Evolutionary conservation across 2,113 vertebrate species (phyloP).

Genomic region (Oriolus oriolus): DNA sequence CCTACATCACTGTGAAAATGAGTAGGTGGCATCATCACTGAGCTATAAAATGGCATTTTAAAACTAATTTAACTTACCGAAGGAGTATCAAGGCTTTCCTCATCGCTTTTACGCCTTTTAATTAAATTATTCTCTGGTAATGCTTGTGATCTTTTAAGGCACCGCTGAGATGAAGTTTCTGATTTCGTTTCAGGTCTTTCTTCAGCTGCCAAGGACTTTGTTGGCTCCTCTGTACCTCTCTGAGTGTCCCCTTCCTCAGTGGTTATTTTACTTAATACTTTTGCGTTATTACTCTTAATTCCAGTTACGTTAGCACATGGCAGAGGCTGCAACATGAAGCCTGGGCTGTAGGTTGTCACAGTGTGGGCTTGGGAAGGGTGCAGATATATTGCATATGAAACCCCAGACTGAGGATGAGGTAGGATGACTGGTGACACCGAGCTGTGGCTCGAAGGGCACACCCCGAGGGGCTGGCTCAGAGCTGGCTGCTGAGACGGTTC

Average conservation of each 20-base stretch:
- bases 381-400: conserved; percentile 82
- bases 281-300: conserved; percentile 4
- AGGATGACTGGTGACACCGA: conserved; percentile 76
- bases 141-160: conserved; percentile 72
- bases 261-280: not conserved
- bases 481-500: conserved; percentile 31
- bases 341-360: conserved; percentile 73
- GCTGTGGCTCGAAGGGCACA: conserved; percentile 67
- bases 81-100: conserved; percentile 26
- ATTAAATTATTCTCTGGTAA: conserved; percentile 60
- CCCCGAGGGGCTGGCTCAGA: conserved; percentile 49
- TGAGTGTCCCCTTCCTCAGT: not conserved
- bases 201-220: not conserved
- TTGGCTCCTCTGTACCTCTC: not conserved
- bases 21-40: not conserved
- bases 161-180: conserved; percentile 46
- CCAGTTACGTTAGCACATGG: conserved; percentile 71
- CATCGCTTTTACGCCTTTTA: conserved; percentile 72
- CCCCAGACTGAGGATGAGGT: conserved; percentile 73
- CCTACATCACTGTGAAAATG: not conserved
- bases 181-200: not conserved
- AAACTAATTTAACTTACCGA: conserved; percentile 59
- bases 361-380: conserved; percentile 75
- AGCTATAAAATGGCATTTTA: not conserved
- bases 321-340: conserved; percentile 78